Base-by-base conservation (phyloP, 2,113 vertebrate species). In the Genyomyrus donnyi region DNA sequence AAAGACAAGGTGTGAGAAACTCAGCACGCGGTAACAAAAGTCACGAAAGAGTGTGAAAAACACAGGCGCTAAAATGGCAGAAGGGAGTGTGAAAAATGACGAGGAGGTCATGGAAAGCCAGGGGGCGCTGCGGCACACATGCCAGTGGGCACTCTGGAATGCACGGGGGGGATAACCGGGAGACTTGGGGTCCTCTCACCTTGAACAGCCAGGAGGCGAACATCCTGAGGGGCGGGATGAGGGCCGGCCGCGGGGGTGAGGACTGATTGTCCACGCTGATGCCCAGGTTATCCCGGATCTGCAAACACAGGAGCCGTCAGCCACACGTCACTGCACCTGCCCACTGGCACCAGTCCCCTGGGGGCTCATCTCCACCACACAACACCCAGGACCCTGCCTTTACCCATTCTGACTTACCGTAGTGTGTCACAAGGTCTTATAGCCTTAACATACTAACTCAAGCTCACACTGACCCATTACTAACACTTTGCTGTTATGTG, bases 241-340 rank as follows among this genome's bases (percentile, higher is more conserved):
- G 96, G 91, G 95, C 21, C 0, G 98, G 98, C 92, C 97, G 97
- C 77, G 97, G 96, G 1, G 98, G 97, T 90, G 97, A 98, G 17
- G 97, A 97, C 92, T 98, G 98, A 93, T 98, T 98, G 93, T 99
- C 98, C 93, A 96, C 93, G 77, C 97, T 99, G 91, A 99, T 96
- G 39, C 98, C 98, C 1, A 99, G 96, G 92, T 99, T 99, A 94
- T 99, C 98, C 94, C 98, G 96, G 93, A 99, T 98, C 98, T 99
- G 93, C 0, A 39, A 89, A 53, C 89, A 93, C 70, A 92, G 50
- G 90, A 87, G 89, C 70, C 66, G 17, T 91, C 66, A 35, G 85
- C 31, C 88, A 15, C 9, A 10, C 6, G 5, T 7, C 24, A 8
- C 21, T 45, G 31, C 15, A 4, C 13, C 70, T 2, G 46, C 15